A percentile compares a stretch with the other conserved stretches of the same genome.
These are phyloP conservation scores for Tupiocoris notatus DNA, from an alignment of 2,888 invertebrate species.

Conservation along the genomic window DNA sequence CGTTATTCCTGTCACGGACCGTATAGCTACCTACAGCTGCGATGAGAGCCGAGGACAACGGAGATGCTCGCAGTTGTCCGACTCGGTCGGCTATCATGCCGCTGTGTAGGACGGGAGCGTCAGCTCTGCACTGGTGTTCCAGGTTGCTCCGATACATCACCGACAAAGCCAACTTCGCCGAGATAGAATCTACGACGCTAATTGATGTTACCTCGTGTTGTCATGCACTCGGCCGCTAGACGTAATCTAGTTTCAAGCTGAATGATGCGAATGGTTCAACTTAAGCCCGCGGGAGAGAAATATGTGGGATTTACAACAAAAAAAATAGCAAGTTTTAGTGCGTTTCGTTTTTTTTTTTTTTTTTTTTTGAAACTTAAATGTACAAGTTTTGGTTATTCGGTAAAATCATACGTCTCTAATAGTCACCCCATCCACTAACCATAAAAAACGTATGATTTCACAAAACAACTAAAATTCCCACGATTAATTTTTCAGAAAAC, in stretches of 20 bases:
- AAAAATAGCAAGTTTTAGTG: too few species aligned
- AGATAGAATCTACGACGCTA: background rate
- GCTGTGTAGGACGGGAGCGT: background rate
- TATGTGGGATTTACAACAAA: too few species aligned
- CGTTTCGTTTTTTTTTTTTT: too few species aligned
- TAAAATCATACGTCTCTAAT: too few species aligned
- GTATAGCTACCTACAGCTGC: background rate
- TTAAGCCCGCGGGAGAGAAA: too few species aligned
- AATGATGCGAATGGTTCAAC: background rate
- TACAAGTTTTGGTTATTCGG: too few species aligned
- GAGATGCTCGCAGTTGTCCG: background rate
- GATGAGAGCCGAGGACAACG: background rate
- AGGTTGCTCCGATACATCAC: background rate
- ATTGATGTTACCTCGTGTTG: background rate
- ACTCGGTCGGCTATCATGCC: background rate
- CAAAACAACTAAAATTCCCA: too few species aligned
- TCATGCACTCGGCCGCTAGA: background rate
- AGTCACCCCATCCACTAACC: too few species aligned
- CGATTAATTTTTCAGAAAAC: too few species aligned
- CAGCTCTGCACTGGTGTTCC: background rate
- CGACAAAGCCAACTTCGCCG: background rate
- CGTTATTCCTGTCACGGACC: conserved; percentile 29
- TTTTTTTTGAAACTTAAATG: too few species aligned
- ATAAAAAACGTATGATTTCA: too few species aligned
- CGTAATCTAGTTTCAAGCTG: background rate